Evolutionary conservation across 2,113 vertebrate genomes (phyloP).

Genomic region (Rissa tridactyla): DNA sequence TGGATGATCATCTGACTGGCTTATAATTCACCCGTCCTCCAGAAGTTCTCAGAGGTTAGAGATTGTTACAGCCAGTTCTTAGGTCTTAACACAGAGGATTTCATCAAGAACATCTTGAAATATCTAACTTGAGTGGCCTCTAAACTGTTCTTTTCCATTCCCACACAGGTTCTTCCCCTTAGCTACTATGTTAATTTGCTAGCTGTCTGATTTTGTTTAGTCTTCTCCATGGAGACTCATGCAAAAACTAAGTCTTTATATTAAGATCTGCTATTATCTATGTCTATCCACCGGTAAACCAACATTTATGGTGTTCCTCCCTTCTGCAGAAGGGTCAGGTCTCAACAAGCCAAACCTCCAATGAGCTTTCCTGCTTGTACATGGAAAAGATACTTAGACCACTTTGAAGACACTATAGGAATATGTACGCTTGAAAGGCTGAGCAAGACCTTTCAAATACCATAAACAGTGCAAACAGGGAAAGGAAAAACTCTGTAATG

Average conservation of each 20-base stretch:
- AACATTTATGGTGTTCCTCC: not conserved
- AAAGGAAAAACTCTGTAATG: not conserved
- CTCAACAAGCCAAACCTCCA: not conserved
- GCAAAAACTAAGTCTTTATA: not conserved
- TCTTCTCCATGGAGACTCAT: not conserved
- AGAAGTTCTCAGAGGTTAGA: not conserved
- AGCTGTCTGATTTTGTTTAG: not conserved
- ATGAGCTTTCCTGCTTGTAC: not conserved
- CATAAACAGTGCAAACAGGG: not conserved
- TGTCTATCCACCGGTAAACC: not conserved
- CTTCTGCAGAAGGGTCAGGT: not conserved
- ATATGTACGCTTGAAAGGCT: not conserved
- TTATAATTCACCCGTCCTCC: not conserved
- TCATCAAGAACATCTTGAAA: not conserved
- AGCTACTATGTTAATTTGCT: not conserved
- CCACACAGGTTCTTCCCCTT: not conserved
- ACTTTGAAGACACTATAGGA: not conserved
- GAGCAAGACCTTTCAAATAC: not conserved
- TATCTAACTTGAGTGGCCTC: not conserved
- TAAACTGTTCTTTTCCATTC: not conserved
- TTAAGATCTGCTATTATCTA: not conserved
- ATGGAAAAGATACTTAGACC: not conserved
- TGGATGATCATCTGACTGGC: not conserved
- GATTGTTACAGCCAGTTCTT: not conserved
- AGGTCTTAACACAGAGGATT: not conserved